Percentiles rank a stretch among this genome's conserved stretches.
Evolutionary conservation across 2,797 vertebrate species (phyloP).

Genomic region (Triplophysa bombifrons): DNA sequence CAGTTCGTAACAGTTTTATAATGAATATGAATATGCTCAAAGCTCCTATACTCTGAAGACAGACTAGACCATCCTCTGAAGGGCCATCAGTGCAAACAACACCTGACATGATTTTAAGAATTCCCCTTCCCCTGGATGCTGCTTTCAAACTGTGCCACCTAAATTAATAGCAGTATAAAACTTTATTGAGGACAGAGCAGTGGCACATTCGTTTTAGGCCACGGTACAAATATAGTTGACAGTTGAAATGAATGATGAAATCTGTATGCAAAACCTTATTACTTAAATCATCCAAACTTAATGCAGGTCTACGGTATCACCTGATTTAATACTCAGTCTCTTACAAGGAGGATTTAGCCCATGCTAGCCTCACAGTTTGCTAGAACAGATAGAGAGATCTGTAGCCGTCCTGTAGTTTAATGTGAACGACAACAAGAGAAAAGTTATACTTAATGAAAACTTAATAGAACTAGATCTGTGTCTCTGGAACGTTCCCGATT

Average conservation of each 20-base stretch:
- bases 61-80: conserved; percentile 8
- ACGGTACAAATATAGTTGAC: conserved; percentile 36
- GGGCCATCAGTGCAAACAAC: conserved; percentile 38
- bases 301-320: conserved; percentile 8
- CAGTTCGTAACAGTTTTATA: too few species aligned
- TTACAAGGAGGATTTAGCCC: conserved; percentile 22
- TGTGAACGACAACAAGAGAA: conserved; percentile 28
- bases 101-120: conserved; percentile 50
- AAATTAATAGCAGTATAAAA: conserved; percentile 56
- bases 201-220: conserved; percentile 48
- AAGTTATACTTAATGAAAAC: conserved; percentile 23
- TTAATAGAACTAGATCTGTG: conserved; percentile 53
- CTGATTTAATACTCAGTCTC: background rate
- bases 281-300: conserved; percentile 12
- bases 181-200: conserved; percentile 58
- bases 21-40: too few species aligned
- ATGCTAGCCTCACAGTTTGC: conserved; percentile 27
- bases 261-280: conserved; percentile 11
- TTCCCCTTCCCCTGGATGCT: conserved; percentile 40
- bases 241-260: conserved; percentile 38
- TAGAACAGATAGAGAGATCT: conserved; percentile 30
- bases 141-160: conserved; percentile 53
- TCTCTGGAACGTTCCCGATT: conserved; percentile 48
- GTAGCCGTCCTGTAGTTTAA: conserved; percentile 8
- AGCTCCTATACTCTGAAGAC: background rate